phyloP scores from a whole-genome alignment of 2,888 invertebrate species.

The Tachina fera region DNA sequence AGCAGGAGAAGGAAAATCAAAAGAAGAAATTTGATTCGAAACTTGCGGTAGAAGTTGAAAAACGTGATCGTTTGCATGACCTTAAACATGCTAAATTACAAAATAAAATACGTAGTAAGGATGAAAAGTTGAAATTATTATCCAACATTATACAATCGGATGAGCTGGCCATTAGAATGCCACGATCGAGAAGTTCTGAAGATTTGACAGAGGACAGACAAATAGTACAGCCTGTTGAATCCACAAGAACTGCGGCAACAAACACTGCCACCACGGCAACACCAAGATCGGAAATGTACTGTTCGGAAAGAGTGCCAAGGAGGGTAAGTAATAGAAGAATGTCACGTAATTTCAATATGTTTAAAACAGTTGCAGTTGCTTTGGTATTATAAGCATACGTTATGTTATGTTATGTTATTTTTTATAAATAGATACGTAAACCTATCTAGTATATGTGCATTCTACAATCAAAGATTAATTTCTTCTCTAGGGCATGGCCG shows the following conservation, averaged over 20 bases:
- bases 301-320: constrained; percentile 75
- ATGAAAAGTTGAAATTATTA: constrained; percentile 86
- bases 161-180: constrained; percentile 76
- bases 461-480: too few species aligned
- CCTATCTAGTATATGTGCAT: too few species aligned
- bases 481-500: constrained; percentile 85
- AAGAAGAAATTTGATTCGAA: constrained; percentile 86
- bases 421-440: too few species aligned
- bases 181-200: constrained; percentile 80
- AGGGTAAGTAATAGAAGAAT: constrained; percentile 67
- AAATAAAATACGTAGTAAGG: constrained; percentile 85
- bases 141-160: constrained; percentile 85
- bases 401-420: too few species aligned
- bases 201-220: constrained; percentile 77
- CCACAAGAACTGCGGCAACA: constrained; percentile 72
- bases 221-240: constrained; percentile 72
- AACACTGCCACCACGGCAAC: constrained; percentile 73
- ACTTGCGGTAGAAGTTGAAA: constrained; percentile 89
- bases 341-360: too few species aligned
- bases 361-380: too few species aligned
- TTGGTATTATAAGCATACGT: too few species aligned
- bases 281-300: constrained; percentile 77
- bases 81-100: constrained; percentile 85
- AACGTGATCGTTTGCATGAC: constrained; percentile 88
- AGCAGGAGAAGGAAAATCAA: constrained; percentile 87